These are phyloP conservation scores for Apis florea DNA, from an alignment of 1,140 invertebrate genomes.

Conservation along the genomic window DNA sequence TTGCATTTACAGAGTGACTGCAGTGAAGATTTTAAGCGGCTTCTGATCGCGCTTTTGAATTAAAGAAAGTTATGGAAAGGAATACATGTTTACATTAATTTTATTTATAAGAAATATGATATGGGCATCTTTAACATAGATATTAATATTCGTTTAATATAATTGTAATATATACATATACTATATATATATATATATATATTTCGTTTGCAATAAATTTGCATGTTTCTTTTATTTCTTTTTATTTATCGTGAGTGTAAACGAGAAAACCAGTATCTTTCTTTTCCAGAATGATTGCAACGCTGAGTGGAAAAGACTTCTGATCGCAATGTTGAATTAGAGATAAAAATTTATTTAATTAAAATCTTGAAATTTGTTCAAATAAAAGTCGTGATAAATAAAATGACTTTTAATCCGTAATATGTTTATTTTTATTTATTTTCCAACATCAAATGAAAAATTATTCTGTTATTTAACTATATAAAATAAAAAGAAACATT, in stretches of 20 bases:
- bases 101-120: constrained; percentile 44
- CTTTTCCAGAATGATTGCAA: constrained; percentile 79
- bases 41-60: constrained; percentile 80
- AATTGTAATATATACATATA: constrained; percentile 42
- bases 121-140: constrained; percentile 41
- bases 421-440: too few species aligned
- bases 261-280: constrained; percentile 56
- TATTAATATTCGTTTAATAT: constrained; percentile 43
- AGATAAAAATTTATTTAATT: not conserved
- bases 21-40: constrained; percentile 82
- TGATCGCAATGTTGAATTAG: constrained; percentile 81
- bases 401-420: too few species aligned
- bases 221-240: constrained; percentile 25
- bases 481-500: too few species aligned
- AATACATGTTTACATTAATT: constrained; percentile 51
- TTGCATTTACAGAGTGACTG: constrained; percentile 81
- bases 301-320: constrained; percentile 82
- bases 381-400: too few species aligned
- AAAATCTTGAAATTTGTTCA: not conserved
- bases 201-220: constrained; percentile 52
- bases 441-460: too few species aligned
- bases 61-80: constrained; percentile 65
- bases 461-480: too few species aligned
- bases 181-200: not conserved
- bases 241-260: constrained; percentile 25